Base-by-base conservation (phyloP, 2,113 vertebrate species). In the Prunella himalayana region DNA sequence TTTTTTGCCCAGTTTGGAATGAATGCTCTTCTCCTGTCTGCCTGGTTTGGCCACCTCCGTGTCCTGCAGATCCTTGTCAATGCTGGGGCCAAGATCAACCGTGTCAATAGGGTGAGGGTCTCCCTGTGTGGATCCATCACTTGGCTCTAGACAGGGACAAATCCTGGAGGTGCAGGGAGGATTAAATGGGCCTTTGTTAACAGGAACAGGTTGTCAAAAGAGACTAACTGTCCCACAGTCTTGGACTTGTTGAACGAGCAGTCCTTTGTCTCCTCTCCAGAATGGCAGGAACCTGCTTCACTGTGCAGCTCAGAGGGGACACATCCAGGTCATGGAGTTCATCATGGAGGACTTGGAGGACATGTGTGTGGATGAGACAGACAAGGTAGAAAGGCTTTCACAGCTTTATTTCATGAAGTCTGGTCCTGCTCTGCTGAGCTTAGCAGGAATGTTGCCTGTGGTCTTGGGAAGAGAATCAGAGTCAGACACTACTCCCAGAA, bases 1-100 rank as follows among this genome's bases (percentile, higher is more conserved):
- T 85, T 87, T 91, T 91, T 89, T 75, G 23, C 86, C 21, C 88
- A 99, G 99, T 99, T 99, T 95, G 99, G 99, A 42, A 99, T 99
- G 99, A 99, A 98, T 1, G 98, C 98, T 0, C 96, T 99, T 81
- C 98, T 99, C 25, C 97, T 99, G 75, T 98, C 99, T 9, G 98
- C 99, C 69, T 99, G 99, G 99, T 99, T 99, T 7, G 99, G 99
- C 66, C 99, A 99, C 90, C 97, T 99, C 7, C 97, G 44, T 9
- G 81, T 99, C 88, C 96, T 99, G 60, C 98, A 99, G 98, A 96
- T 98, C 30, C 98, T 99, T 4, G 98, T 99, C 66, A 98, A 98
- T 25, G 98, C 98, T 9, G 99, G 99, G 76, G 99, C 99, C 50
- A 99, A 98, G 94, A 95, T 98, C 79, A 98, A 95, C 94, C 97